Evolutionary conservation across 2,797 vertebrate genomes (phyloP).

Genomic region (Leptatherina wallacei): DNA sequence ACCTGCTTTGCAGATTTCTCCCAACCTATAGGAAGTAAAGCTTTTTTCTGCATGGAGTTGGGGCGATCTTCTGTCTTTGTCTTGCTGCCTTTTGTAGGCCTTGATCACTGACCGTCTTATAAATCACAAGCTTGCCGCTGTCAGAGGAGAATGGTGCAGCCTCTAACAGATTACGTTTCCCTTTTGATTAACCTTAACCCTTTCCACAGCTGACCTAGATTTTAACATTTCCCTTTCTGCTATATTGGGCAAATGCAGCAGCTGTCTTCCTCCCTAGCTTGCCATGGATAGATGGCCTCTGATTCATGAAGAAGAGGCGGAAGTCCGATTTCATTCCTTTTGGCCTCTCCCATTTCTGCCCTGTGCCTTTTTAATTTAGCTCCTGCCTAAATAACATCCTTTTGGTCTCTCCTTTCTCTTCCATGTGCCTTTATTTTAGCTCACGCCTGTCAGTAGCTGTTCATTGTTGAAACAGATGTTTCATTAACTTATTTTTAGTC

Average conservation of each 20-base stretch:
- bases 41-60: conserved; percentile 66
- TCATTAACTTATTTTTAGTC: conserved; percentile 40
- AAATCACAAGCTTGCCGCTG: conserved; percentile 50
- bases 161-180: conserved; percentile 39
- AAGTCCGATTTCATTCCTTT: conserved; percentile 39
- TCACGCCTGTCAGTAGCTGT: conserved; percentile 45
- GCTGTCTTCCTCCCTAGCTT: conserved; percentile 45
- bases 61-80: conserved; percentile 48
- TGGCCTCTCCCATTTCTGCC: conserved; percentile 21
- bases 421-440: conserved; percentile 52
- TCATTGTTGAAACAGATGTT: conserved; percentile 56
- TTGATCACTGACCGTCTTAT: conserved; percentile 30
- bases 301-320: conserved; percentile 26
- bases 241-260: conserved; percentile 53
- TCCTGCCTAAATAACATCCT: conserved; percentile 11
- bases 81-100: conserved; percentile 56
- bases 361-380: conserved; percentile 15
- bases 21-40: conserved; percentile 43
- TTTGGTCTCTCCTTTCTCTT: conserved; percentile 26
- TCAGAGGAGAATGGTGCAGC: conserved; percentile 17
- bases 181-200: conserved; percentile 63
- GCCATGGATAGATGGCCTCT: conserved; percentile 41
- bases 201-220: conserved; percentile 40
- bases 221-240: conserved; percentile 64
- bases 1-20: conserved; percentile 61